A percentile compares a stretch with the other conserved stretches of the same genome.
These are phyloP conservation scores for Microctenopoma steveboyesi DNA, from an alignment of 2,797 vertebrate species.

Conservation along the genomic window DNA sequence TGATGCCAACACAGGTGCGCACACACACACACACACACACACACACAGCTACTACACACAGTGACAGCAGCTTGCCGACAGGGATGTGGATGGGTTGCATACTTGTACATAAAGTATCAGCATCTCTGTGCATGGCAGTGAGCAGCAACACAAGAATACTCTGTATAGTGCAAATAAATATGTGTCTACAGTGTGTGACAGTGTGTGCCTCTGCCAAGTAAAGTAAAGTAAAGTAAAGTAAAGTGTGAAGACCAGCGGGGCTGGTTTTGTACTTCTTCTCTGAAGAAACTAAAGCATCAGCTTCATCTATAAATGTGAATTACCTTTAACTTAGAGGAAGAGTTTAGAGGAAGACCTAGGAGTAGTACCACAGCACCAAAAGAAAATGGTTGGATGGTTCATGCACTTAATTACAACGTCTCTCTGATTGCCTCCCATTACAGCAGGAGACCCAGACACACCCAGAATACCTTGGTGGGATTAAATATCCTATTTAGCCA, in stretches of 20 bases:
- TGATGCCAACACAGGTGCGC: constrained; percentile 52
- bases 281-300: not conserved
- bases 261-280: too few species aligned
- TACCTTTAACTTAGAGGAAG: too few species aligned
- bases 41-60: constrained; percentile 1
- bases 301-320: too few species aligned
- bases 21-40: not conserved
- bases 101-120: constrained; percentile 1
- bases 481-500: not conserved
- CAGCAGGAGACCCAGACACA: not conserved
- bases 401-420: not conserved
- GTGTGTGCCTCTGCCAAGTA: too few species aligned
- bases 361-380: not conserved
- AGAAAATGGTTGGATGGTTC: not conserved
- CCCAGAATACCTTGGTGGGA: not conserved
- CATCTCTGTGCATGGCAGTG: not conserved
- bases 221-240: too few species aligned
- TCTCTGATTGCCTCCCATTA: not conserved
- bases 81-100: not conserved
- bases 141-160: not conserved
- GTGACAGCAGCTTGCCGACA: constrained; percentile 2
- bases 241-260: not conserved
- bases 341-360: too few species aligned
- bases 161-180: not conserved
- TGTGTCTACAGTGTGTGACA: constrained; percentile 9